These are phyloP conservation scores for Bombus picipes DNA, from an alignment of 1,140 invertebrate genomes.

Conservation along the genomic window DNA sequence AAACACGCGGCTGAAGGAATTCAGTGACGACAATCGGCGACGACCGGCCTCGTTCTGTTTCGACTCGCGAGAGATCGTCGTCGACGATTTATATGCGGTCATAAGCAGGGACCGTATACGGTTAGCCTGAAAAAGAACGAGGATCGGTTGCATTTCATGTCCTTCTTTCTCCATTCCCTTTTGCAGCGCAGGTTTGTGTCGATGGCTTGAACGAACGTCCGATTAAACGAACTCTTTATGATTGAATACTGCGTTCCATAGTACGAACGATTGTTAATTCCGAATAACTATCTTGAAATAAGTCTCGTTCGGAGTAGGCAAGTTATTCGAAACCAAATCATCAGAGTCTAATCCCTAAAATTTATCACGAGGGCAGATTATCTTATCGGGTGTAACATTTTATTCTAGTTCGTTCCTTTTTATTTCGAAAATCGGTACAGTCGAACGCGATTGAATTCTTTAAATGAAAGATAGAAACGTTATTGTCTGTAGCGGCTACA, in stretches of 20 bases:
- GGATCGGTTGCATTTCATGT: background rate
- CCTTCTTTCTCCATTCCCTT: background rate
- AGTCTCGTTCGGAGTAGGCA: no score
- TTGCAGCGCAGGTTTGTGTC: background rate
- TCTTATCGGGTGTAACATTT: background rate
- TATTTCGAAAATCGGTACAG: background rate
- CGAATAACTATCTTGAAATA: no score
- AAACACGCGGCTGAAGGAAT: conserved; percentile 35
- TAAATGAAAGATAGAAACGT: no score
- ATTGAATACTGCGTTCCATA: background rate
- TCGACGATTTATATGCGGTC: conserved; percentile 1
- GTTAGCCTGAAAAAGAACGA: background rate
- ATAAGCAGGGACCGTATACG: background rate
- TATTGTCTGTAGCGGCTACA: background rate
- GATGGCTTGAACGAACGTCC: no score
- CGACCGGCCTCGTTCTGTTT: background rate
- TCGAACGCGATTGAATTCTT: background rate
- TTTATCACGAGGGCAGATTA: no score
- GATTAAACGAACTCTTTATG: no score
- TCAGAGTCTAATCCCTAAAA: background rate
- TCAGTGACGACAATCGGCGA: conserved; percentile 16
- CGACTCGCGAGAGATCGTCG: background rate
- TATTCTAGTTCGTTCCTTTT: background rate
- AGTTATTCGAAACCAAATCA: background rate
- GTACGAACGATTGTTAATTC: background rate